Conservation (phyloP, 2,888 invertebrate species). For the Leptopterna dolabrata region DNA sequence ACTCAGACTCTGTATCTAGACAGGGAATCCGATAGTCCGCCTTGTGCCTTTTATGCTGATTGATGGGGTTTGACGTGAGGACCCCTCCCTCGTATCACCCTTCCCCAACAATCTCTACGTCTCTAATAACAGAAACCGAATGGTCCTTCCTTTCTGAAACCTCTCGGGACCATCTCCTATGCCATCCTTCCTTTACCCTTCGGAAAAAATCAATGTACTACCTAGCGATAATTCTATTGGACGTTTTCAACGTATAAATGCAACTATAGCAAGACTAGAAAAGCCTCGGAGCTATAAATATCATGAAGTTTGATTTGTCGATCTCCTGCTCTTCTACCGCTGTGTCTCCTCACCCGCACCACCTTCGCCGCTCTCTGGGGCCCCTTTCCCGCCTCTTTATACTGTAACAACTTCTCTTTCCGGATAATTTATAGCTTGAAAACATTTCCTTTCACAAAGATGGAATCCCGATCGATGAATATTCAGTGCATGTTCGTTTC, state of each 20-base stretch:
- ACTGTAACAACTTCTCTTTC: slow-evolving; percentile 27
- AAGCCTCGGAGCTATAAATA: slow-evolving; percentile 19
- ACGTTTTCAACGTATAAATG: slow-evolving; percentile 34
- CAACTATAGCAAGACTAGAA: slow-evolving; percentile 8
- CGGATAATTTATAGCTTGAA: slow-evolving; percentile 39
- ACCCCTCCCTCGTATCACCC: background rate
- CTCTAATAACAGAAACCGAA: background rate
- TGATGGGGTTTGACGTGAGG: slow-evolving; percentile 21
- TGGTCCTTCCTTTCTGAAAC: background rate
- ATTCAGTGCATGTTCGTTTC: slow-evolving; percentile 33
- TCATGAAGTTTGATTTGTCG: slow-evolving; percentile 37
- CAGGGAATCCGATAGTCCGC: background rate
- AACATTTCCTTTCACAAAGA: slow-evolving; percentile 39
- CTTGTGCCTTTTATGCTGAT: background rate
- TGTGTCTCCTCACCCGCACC: background rate
- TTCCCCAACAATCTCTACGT: background rate
- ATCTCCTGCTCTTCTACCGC: background rate
- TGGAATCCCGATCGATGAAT: slow-evolving; percentile 44
- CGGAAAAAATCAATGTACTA: background rate
- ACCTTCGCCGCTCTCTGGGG: background rate
- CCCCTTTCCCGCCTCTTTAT: slow-evolving; percentile 26
- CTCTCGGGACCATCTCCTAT: background rate
- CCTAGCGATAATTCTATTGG: background rate
- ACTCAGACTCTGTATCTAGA: background rate
- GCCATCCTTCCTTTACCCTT: background rate